phyloP scores from a whole-genome alignment of 2,797 vertebrate species.

The Geotrypetes seraphini region DNA sequence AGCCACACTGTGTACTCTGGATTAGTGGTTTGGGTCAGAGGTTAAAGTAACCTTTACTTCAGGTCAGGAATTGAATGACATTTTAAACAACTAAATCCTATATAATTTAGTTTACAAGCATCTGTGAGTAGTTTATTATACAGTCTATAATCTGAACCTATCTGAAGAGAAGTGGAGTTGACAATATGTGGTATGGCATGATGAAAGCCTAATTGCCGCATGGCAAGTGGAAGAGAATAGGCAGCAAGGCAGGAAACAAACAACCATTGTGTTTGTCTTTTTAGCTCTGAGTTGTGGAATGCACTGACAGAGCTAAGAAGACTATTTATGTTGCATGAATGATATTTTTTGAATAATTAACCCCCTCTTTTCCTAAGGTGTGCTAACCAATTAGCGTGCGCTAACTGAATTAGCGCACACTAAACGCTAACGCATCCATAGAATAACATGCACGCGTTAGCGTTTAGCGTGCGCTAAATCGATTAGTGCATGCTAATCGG shows the following conservation, averaged over 20 bases:
- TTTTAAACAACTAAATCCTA: conserved; percentile 25
- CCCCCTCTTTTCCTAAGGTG: too few species aligned
- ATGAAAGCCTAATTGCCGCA: conserved; percentile 14
- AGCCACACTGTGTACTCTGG: conserved; percentile 16
- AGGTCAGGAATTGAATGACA: conserved; percentile 22
- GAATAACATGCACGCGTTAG: too few species aligned
- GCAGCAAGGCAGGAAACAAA: neutral
- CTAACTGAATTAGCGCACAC: too few species aligned
- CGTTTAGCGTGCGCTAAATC: too few species aligned
- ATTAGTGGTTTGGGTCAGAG: conserved; percentile 17
- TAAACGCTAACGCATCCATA: too few species aligned
- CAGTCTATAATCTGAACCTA: conserved; percentile 21
- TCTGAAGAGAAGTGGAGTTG: conserved; percentile 1
- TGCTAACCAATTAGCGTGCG: too few species aligned
- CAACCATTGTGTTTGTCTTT: conserved; percentile 4
- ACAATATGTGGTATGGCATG: conserved; percentile 11
- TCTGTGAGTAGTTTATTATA: conserved; percentile 19
- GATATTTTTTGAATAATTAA: too few species aligned
- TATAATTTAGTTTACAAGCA: conserved; percentile 16
- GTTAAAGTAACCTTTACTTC: conserved; percentile 23
- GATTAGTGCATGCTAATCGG: too few species aligned
- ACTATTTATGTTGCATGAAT: too few species aligned
- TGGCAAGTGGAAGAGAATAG: conserved; percentile 2
- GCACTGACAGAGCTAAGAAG: neutral
- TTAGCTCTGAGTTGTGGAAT: neutral